These are phyloP conservation scores for Athene cunicularia DNA, from an alignment of 2,113 vertebrate species.

Conservation along the genomic window DNA sequence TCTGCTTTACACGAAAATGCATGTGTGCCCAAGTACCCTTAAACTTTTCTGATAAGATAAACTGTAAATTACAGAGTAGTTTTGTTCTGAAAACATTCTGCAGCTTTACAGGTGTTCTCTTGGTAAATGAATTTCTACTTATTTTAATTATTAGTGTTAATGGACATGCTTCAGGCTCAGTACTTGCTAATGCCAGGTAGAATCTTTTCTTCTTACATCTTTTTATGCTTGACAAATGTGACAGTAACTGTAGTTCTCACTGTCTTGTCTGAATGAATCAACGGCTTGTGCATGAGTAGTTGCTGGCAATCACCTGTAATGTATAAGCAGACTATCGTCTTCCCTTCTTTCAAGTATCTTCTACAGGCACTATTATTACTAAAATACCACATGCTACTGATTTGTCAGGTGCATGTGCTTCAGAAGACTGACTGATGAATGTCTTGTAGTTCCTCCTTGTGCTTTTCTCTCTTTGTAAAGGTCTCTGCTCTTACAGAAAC, in stretches of 20 bases:
- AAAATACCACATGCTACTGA: background rate
- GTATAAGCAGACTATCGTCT: background rate
- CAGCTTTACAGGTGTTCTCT: background rate
- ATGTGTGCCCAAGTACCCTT: background rate
- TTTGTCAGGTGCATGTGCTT: background rate
- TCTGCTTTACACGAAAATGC: background rate
- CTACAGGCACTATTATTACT: background rate
- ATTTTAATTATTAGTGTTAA: constrained; percentile 17
- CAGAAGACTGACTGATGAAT: background rate
- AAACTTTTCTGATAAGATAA: background rate
- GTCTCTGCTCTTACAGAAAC: background rate
- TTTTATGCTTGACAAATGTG: background rate
- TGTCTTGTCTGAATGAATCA: background rate
- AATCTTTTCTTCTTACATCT: background rate
- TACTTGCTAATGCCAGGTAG: background rate
- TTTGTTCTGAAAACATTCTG: background rate
- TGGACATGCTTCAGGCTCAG: background rate
- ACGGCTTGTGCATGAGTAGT: background rate
- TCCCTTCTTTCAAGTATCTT: background rate
- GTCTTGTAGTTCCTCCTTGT: background rate
- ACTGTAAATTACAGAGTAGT: background rate
- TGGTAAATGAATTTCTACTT: background rate
- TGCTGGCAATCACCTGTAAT: background rate
- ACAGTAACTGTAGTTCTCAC: background rate
- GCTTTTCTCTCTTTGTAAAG: background rate